A percentile compares a stretch with the other conserved stretches of the same genome.
Evolutionary conservation across 1,140 invertebrate species (phyloP).

Genomic region (Nasonia giraulti): DNA sequence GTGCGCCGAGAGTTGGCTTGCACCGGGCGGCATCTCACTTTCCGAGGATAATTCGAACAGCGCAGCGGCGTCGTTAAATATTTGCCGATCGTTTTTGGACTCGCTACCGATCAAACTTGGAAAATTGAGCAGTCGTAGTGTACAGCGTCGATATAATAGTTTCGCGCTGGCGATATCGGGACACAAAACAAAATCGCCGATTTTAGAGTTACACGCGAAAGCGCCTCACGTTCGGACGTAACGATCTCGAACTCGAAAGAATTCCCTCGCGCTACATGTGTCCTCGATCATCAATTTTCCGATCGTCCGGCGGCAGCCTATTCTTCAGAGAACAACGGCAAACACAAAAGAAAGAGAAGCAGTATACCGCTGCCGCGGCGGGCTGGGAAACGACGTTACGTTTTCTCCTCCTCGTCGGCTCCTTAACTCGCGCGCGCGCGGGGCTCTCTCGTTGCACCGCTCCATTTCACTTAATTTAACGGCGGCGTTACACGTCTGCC

Average conservation of each 20-base stretch:
- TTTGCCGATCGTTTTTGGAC: slow-evolving; percentile 28
- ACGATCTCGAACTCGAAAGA: slow-evolving; percentile 21
- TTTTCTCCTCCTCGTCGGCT: background rate
- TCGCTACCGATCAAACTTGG: slow-evolving; percentile 1
- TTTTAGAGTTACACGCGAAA: background rate
- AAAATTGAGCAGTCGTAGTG: background rate
- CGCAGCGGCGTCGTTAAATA: slow-evolving; percentile 28
- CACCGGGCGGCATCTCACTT: background rate
- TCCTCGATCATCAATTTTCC: slow-evolving; percentile 39
- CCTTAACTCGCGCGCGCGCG: background rate
- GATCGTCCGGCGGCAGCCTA: background rate
- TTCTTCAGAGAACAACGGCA: background rate
- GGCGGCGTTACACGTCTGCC: slow-evolving; percentile 45
- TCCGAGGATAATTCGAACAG: background rate
- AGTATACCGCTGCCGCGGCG: background rate
- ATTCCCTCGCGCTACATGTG: background rate
- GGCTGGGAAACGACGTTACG: background rate
- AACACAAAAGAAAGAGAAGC: slow-evolving; percentile 11
- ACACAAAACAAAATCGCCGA: background rate
- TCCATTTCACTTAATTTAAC: slow-evolving; percentile 50
- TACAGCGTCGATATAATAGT: background rate
- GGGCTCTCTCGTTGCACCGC: slow-evolving; percentile 25
- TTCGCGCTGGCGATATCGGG: too few species aligned
- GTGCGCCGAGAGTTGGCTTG: slow-evolving; percentile 7
- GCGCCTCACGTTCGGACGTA: background rate